Evolutionary conservation across 2,888 invertebrate species (phyloP).

Genomic region (Camponotus fellah): DNA sequence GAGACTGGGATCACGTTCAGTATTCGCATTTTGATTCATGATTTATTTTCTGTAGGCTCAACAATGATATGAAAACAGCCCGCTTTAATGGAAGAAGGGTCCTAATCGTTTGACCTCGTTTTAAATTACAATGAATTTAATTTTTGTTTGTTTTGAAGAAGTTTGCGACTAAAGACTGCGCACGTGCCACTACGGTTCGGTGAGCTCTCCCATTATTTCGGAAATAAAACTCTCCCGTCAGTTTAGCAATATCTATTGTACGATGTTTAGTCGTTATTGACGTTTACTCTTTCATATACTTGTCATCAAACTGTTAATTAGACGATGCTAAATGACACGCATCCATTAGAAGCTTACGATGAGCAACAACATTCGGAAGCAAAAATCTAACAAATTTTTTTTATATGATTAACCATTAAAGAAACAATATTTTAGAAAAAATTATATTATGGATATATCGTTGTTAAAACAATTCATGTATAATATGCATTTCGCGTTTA

Average conservation of each 20-base stretch:
- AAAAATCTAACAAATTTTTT: background rate
- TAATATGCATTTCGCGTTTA: background rate
- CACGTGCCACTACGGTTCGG: slow-evolving; percentile 57
- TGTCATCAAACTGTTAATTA: slow-evolving; percentile 64
- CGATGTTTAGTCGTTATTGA: slow-evolving; percentile 50
- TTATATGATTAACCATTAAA: background rate
- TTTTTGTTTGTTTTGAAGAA: slow-evolving; percentile 37
- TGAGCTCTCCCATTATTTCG: slow-evolving; percentile 63
- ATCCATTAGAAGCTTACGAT: background rate
- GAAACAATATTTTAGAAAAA: background rate
- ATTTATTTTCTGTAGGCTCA: slow-evolving; percentile 53
- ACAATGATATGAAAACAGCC: slow-evolving; percentile 54
- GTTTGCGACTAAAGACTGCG: slow-evolving; percentile 15
- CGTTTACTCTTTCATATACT: slow-evolving; percentile 33
- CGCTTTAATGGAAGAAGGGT: slow-evolving; percentile 32
- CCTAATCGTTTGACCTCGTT: slow-evolving; percentile 63
- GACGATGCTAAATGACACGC: slow-evolving; percentile 60
- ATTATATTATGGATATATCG: background rate
- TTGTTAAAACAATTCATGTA: background rate
- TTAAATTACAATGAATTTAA: slow-evolving; percentile 55
- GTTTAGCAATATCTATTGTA: slow-evolving; percentile 64
- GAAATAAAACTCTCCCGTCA: slow-evolving; percentile 60
- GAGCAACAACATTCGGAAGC: background rate
- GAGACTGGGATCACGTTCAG: background rate
- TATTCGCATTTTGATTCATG: slow-evolving; percentile 16